These are phyloP conservation scores for Girardinus metallicus DNA, from an alignment of 2,797 vertebrate genomes.

Conservation along the genomic window DNA sequence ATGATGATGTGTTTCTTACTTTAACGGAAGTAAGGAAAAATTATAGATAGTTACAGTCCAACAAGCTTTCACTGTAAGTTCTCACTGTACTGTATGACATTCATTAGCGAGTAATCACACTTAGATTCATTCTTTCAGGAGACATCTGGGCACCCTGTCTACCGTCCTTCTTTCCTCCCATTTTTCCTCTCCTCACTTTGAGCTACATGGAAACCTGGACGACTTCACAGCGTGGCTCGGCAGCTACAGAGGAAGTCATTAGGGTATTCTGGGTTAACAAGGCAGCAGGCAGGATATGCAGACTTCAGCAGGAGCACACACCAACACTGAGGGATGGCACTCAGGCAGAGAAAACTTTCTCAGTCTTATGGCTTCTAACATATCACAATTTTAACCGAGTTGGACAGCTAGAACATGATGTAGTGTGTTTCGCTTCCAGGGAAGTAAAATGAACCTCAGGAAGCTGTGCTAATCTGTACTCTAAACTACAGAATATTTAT, in stretches of 20 bases:
- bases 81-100: conserved; percentile 21
- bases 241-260: conserved; percentile 73
- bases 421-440: conserved; percentile 46
- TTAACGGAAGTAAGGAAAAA: conserved; percentile 9
- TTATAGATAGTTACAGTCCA: conserved; percentile 25
- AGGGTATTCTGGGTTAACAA: conserved; percentile 79
- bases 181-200: conserved; percentile 46
- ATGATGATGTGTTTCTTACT: neutral
- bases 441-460: conserved; percentile 42
- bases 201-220: conserved; percentile 74
- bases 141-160: conserved; percentile 14
- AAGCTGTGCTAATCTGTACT: conserved; percentile 34
- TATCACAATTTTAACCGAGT: conserved; percentile 49
- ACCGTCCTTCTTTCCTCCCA: conserved; percentile 13
- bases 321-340: conserved; percentile 70
- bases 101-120: conserved; percentile 28
- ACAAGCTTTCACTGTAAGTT: conserved; percentile 4
- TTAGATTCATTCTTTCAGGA: conserved; percentile 42
- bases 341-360: conserved; percentile 76
- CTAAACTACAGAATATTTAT: conserved; percentile 4
- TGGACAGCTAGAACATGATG: conserved; percentile 56
- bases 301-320: conserved; percentile 73
- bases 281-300: conserved; percentile 72
- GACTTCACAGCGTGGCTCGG: conserved; percentile 73
- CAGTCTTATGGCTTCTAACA: conserved; percentile 54